Evolutionary conservation across 2,888 invertebrate genomes (phyloP).

Genomic region (Shargacucullia verbasci): DNA sequence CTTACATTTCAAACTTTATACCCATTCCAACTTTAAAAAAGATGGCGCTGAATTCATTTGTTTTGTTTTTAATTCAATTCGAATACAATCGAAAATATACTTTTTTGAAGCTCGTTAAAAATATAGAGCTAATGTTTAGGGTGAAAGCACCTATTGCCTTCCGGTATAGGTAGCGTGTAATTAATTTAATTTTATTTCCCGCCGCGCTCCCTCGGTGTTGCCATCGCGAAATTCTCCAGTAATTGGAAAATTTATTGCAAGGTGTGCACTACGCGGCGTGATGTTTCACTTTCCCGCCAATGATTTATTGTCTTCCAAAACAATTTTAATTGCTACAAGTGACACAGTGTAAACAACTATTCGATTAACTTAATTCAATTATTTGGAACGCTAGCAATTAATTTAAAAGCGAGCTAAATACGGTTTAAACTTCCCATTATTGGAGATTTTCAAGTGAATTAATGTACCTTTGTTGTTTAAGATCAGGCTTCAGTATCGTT

Average conservation of each 20-base stretch:
- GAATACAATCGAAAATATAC: background rate
- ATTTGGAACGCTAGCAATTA: conserved; percentile 79
- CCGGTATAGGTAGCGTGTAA: conserved; percentile 57
- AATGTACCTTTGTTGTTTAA: conserved; percentile 49
- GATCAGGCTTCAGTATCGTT: conserved; percentile 18
- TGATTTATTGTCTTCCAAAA: conserved; percentile 87
- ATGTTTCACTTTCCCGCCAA: conserved; percentile 88
- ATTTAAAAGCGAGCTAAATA: conserved; percentile 79
- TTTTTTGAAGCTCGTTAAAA: background rate
- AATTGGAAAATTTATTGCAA: conserved; percentile 89
- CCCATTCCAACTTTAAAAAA: too few species aligned
- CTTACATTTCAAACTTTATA: too few species aligned
- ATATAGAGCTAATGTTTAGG: conserved; percentile 15
- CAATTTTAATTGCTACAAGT: conserved; percentile 88
- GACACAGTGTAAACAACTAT: conserved; percentile 89
- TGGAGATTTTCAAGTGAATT: conserved; percentile 56
- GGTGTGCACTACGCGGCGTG: conserved; percentile 83
- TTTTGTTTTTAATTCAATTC: too few species aligned
- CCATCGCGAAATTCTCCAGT: conserved; percentile 81
- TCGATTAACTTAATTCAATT: conserved; percentile 89
- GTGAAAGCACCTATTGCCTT: conserved; percentile 33
- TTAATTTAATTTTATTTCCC: conserved; percentile 84
- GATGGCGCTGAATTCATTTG: too few species aligned
- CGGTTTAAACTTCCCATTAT: conserved; percentile 59
- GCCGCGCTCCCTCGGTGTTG: conserved; percentile 69